These are phyloP conservation scores for Tupaia chinensis DNA, from an alignment of 2,113 vertebrate species.

Conservation along the genomic window DNA sequence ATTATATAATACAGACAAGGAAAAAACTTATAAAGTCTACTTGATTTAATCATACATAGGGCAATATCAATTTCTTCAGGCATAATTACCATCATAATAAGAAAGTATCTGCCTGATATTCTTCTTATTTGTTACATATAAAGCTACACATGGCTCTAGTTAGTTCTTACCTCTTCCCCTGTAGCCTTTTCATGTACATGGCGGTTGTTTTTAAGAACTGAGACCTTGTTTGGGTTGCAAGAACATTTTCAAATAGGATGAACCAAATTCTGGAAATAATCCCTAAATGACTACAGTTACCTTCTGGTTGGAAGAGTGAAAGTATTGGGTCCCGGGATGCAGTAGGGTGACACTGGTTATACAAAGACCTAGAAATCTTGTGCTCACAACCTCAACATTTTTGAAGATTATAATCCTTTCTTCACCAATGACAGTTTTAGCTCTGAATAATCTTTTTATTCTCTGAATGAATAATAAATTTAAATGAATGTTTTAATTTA, in stretches of 20 bases:
- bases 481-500: slow-evolving; percentile 2
- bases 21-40: not conserved
- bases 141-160: not conserved
- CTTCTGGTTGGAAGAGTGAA: not conserved
- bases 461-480: slow-evolving; percentile 5
- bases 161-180: not conserved
- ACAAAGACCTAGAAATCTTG: not conserved
- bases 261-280: not conserved
- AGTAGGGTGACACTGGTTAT: not conserved
- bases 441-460: not conserved
- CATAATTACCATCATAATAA: not conserved
- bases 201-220: not conserved
- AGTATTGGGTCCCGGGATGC: not conserved
- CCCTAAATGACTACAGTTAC: not conserved
- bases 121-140: not conserved
- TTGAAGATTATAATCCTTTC: slow-evolving; percentile 8
- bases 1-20: not conserved
- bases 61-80: not conserved
- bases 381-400: not conserved
- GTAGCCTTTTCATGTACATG: not conserved
- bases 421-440: slow-evolving; percentile 1
- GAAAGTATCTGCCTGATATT: not conserved
- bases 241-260: not conserved
- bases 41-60: slow-evolving; percentile 12
- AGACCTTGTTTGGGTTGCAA: not conserved